Evolutionary conservation across 1,140 invertebrate genomes (phyloP).

Genomic region (Pararge aegeria): DNA sequence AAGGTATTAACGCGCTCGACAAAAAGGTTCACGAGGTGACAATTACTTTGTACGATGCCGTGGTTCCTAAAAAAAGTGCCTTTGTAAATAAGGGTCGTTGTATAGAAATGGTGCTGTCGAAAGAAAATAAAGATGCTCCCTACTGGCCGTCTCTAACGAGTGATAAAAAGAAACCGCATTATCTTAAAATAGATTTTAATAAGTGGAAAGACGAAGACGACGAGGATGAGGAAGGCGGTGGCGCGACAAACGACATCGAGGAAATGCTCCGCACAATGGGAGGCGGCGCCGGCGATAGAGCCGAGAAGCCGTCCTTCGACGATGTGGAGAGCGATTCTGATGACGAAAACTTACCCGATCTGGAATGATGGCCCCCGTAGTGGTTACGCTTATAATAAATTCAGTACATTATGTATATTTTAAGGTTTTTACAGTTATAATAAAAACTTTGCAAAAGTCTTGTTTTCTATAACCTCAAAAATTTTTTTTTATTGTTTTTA

Average conservation of each 20-base stretch:
- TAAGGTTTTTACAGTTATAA: conserved; percentile 76
- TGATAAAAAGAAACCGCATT: conserved; percentile 94
- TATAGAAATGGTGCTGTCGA: conserved; percentile 88
- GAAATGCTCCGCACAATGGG: conserved; percentile 66
- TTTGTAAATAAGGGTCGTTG: conserved; percentile 86
- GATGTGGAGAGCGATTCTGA: conserved; percentile 70
- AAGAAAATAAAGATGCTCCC: conserved; percentile 82
- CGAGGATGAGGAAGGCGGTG: conserved; percentile 55
- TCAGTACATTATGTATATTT: conserved; percentile 68
- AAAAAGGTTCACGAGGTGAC: conserved; percentile 92
- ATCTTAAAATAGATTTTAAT: conserved; percentile 98
- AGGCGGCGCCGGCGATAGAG: conserved; percentile 51
- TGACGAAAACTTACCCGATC: conserved; percentile 73
- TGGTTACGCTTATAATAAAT: conserved; percentile 49
- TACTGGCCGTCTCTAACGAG: conserved; percentile 95
- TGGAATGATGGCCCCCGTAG: conserved; percentile 58
- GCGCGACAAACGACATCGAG: conserved; percentile 47
- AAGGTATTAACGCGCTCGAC: conserved; percentile 90
- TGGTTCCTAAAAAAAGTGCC: conserved; percentile 88
- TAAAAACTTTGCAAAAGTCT: conserved; percentile 50
- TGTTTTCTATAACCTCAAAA: conserved; percentile 13
- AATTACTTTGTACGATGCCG: conserved; percentile 89
- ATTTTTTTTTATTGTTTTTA: background rate
- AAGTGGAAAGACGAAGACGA: conserved; percentile 97
- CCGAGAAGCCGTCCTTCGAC: conserved; percentile 67